These are phyloP conservation scores for Thymallus thymallus DNA, from an alignment of 2,113 vertebrate species.

Conservation along the genomic window DNA sequence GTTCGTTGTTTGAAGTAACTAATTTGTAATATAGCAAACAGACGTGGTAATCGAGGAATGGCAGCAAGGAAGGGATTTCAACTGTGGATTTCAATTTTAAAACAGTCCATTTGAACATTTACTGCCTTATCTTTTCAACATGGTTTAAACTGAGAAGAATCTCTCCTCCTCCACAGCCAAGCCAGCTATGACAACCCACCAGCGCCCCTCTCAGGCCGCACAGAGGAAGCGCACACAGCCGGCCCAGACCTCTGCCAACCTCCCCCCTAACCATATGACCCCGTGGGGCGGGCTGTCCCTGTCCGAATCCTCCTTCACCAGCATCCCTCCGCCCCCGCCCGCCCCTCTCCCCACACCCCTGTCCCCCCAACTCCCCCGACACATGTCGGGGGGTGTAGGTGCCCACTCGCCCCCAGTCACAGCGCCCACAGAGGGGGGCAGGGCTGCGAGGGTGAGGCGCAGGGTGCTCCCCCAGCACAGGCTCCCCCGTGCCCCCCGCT, in stretches of 20 bases:
- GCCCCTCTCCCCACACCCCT: conserved; percentile 7
- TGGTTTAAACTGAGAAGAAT: background rate
- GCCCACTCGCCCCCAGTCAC: conserved; percentile 18
- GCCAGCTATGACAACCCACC: conserved; percentile 20
- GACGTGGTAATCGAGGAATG: no score
- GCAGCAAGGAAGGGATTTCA: no score
- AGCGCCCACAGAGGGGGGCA: conserved; percentile 9
- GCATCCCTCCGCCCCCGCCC: conserved; percentile 46
- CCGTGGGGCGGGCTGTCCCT: conserved; percentile 73
- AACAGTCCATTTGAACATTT: no score
- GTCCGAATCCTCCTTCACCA: conserved; percentile 69
- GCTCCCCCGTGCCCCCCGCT: conserved; percentile 46
- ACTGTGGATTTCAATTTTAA: no score
- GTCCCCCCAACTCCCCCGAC: conserved; percentile 19
- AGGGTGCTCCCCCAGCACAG: conserved; percentile 42
- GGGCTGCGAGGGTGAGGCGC: conserved; percentile 26
- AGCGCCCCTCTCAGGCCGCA: conserved; percentile 27
- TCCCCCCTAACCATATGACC: conserved; percentile 55
- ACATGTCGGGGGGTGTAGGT: conserved; percentile 11
- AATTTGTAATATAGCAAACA: no score
- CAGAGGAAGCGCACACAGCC: conserved; percentile 33
- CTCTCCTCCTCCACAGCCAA: conserved; percentile 28
- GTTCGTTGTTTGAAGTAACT: no score
- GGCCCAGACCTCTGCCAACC: conserved; percentile 34
- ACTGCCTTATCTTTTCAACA: no score